Conservation (phyloP, 2,888 invertebrate species). For the Selenia dentaria region DNA sequence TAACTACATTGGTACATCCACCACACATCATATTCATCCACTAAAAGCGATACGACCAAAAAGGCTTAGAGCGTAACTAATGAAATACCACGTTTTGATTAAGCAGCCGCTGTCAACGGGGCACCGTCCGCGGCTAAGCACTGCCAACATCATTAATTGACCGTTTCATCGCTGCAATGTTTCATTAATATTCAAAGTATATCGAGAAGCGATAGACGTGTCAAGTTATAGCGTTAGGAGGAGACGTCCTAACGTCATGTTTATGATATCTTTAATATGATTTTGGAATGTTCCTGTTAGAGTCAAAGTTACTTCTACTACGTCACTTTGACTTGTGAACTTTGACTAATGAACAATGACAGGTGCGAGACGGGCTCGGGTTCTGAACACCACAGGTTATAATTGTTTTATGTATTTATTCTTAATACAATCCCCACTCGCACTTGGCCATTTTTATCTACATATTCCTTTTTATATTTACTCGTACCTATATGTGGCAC, state of each 20-base stretch:
- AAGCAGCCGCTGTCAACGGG: constrained; percentile 69
- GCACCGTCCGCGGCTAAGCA: constrained; percentile 50
- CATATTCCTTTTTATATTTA: no score
- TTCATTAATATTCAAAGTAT: constrained; percentile 72
- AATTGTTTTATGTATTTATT: no score
- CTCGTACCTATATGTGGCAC: no score
- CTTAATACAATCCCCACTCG: no score
- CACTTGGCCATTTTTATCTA: no score
- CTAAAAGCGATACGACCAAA: constrained; percentile 48
- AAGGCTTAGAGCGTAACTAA: constrained; percentile 66
- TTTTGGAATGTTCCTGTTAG: neutral
- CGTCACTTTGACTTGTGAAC: no score
- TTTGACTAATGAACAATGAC: no score
- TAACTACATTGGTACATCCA: constrained; percentile 21
- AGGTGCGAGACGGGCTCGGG: no score
- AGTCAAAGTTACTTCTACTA: no score
- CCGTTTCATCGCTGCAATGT: constrained; percentile 71
- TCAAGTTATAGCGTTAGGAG: constrained; percentile 8
- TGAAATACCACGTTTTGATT: constrained; percentile 71
- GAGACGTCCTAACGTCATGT: constrained; percentile 1
- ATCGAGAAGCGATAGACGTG: constrained; percentile 45
- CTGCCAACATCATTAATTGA: constrained; percentile 74
- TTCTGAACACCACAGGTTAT: no score
- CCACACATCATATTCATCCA: constrained; percentile 38
- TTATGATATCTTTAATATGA: constrained; percentile 6